phyloP scores from a whole-genome alignment of 2,888 invertebrate genomes.

The Amorpha juglandis region DNA sequence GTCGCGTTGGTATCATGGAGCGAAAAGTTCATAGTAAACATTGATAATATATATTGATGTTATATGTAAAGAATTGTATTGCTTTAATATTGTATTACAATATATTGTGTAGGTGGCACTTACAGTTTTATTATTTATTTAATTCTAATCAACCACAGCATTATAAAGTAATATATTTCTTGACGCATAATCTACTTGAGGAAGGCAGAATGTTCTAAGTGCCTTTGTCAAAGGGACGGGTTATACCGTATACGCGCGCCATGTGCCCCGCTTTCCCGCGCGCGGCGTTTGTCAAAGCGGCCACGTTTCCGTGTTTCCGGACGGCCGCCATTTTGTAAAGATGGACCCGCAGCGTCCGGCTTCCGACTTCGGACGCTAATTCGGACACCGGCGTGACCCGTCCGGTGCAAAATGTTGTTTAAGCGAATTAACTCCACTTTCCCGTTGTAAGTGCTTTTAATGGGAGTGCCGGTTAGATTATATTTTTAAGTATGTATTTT shows the following conservation, averaged over 20 bases:
- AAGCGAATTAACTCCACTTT: slow-evolving; percentile 75
- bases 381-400: slow-evolving; percentile 55
- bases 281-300: slow-evolving; percentile 79
- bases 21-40: too few species aligned
- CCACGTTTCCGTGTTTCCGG: slow-evolving; percentile 80
- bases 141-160: too few species aligned
- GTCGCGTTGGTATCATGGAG: too few species aligned
- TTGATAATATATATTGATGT: too few species aligned
- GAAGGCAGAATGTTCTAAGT: background rate
- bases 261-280: slow-evolving; percentile 69
- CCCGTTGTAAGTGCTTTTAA: slow-evolving; percentile 47
- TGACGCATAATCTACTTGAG: too few species aligned
- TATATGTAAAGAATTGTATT: too few species aligned
- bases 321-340: slow-evolving; percentile 78
- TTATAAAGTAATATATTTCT: too few species aligned
- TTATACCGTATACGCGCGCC: slow-evolving; percentile 52
- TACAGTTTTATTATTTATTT: too few species aligned
- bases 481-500: background rate
- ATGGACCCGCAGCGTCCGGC: slow-evolving; percentile 71
- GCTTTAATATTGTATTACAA: too few species aligned
- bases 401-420: slow-evolving; percentile 79
- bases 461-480: background rate
- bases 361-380: slow-evolving; percentile 57
- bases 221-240: background rate
- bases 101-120: too few species aligned